Percentiles rank a stretch among this genome's conserved stretches.
Conservation (phyloP, 1,140 invertebrate genomes). For the Pararge aegeria region DNA sequence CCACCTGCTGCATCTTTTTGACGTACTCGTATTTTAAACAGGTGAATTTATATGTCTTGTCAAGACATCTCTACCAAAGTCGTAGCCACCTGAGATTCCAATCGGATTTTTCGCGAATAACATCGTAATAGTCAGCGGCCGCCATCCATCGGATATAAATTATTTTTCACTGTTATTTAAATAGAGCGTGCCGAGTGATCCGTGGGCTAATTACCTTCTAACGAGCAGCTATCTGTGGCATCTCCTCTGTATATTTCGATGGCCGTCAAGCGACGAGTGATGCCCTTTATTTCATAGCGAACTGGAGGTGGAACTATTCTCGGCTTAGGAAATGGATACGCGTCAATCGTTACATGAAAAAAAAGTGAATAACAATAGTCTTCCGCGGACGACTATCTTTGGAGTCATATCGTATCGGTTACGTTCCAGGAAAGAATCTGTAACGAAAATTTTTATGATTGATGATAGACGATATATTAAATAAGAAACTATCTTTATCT, state of each 20-base stretch:
- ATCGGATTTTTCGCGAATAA: conserved; percentile 51
- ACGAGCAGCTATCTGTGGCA: conserved; percentile 66
- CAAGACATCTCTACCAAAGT: too few relatives aligned
- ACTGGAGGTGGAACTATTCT: conserved; percentile 61
- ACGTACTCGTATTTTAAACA: too few relatives aligned
- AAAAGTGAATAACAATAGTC: conserved; percentile 54
- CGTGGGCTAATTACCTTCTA: conserved; percentile 71
- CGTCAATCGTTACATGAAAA: conserved; percentile 62
- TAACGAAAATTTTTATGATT: conserved; percentile 4
- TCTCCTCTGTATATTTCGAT: conserved; percentile 59
- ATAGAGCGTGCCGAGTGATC: conserved; percentile 66
- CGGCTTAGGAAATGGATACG: conserved; percentile 71
- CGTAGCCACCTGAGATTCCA: conserved; percentile 23
- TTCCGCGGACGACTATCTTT: conserved; percentile 58
- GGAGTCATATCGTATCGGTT: conserved; percentile 54
- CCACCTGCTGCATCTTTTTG: too few relatives aligned
- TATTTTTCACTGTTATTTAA: conserved; percentile 59
- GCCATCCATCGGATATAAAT: conserved; percentile 52
- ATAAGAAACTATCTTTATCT: not conserved
- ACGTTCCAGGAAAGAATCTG: conserved; percentile 32
- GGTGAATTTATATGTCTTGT: too few relatives aligned
- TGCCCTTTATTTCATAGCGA: conserved; percentile 71
- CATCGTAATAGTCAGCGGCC: conserved; percentile 20
- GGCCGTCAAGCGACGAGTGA: conserved; percentile 57
- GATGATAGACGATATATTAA: not conserved